Evolutionary conservation across 1,140 invertebrate genomes (phyloP), one percentile per base, ranked within the genome.

Genomic region (Neuroterus valhalla): DNA sequence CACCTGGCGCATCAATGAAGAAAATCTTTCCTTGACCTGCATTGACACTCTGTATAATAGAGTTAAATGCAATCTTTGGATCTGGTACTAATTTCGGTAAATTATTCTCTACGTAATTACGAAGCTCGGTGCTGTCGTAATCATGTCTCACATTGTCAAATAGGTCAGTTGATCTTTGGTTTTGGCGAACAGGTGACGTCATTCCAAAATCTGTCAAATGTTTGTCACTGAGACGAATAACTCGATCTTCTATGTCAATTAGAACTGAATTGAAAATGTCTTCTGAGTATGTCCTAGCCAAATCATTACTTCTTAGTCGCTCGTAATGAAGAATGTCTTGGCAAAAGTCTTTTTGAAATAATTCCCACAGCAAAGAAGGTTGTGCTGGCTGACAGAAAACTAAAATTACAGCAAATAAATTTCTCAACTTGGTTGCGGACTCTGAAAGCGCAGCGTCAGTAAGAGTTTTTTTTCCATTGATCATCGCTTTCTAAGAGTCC

Each of bases 361-460:
- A 77, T 85, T 89, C 26, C 82, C 52, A 86, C 86, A 87, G 72
- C 89, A 71, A 78, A 82, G 70, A 69, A 73, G 85, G 82, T 17
- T 84, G 85, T 44, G 84, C 87, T 79, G 85, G 78, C 31, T 82
- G 85, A 68, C 85, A 89, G 80, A 86, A 86, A 21, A 84, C 84
- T 14, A 88, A 62, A 10, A 89, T 85, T 50, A 88, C 87, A 19
- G 83, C 50, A 82, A 89, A 90, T 48, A 89, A 86, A 84, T 83
- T 82, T 70, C 88, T 85, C 75, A 90, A 86, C 86, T 90, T 81
- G 67, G 81, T 70, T 69, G 86, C 52, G 12, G 66, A 12, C 72
- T 79, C 66, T 23, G 75, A 46, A 42, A 17, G 12, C 4, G 15
- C 11, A 15, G 89, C 85, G 75, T 91, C 87, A 43, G 71, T 46